phyloP scores from a whole-genome alignment of 2,113 vertebrate genomes.

The Leucosticte australis region DNA sequence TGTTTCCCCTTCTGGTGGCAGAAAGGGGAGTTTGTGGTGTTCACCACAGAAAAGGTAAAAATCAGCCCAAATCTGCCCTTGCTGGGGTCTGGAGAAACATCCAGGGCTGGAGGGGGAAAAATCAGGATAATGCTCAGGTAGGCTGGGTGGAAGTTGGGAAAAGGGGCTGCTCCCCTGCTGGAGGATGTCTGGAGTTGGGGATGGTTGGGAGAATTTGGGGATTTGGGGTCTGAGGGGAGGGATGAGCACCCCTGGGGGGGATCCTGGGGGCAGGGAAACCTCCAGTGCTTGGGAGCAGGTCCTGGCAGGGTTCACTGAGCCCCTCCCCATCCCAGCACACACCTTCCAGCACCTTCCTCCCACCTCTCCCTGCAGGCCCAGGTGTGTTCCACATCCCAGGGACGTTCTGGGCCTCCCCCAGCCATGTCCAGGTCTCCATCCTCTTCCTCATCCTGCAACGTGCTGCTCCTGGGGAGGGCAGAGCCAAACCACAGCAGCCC shows the following conservation, averaged over 20 bases:
- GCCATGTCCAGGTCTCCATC: background rate
- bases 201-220: background rate
- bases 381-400: background rate
- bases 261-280: background rate
- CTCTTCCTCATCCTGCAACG: background rate
- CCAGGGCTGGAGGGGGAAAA: background rate
- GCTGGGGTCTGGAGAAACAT: accelerated
- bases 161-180: background rate
- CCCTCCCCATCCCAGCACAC: background rate
- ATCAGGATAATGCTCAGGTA: background rate
- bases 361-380: background rate
- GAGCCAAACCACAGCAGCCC: background rate
- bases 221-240: background rate
- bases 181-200: background rate
- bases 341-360: background rate
- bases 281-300: background rate
- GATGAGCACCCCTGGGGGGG: background rate
- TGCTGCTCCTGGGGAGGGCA: background rate
- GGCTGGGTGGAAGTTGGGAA: accelerated
- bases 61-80: background rate
- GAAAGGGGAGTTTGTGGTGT: background rate
- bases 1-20: accelerated
- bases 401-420: background rate
- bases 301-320: background rate
- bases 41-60: background rate